Conservation (phyloP, 2,113 vertebrate genomes). For the Microtus pennsylvanicus region DNA sequence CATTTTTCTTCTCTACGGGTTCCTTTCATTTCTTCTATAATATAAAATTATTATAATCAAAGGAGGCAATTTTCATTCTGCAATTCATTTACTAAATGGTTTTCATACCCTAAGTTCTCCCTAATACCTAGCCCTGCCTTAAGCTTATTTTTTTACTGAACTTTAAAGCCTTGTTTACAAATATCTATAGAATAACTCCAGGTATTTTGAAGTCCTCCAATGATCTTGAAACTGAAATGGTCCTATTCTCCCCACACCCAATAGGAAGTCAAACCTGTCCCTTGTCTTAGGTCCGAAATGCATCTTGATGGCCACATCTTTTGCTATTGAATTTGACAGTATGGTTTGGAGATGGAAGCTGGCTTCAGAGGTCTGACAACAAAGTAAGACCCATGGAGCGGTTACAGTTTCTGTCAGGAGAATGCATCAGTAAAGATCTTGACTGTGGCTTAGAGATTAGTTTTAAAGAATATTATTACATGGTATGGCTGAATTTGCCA, state of each 20-base stretch:
- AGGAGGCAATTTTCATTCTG: slow-evolving; percentile 33
- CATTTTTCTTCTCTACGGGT: slow-evolving; percentile 15
- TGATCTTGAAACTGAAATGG: slow-evolving; percentile 10
- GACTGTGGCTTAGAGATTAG: neutral
- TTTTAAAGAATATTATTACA: neutral
- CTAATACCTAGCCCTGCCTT: neutral
- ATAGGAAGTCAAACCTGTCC: neutral
- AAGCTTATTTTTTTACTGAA: neutral
- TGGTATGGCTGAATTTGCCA: neutral
- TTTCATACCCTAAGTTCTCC: neutral
- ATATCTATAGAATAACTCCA: neutral
- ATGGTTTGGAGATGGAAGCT: slow-evolving; percentile 18
- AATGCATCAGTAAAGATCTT: neutral
- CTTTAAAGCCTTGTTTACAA: slow-evolving; percentile 34
- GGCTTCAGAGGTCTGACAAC: neutral
- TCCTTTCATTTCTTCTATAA: slow-evolving; percentile 28
- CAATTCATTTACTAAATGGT: neutral
- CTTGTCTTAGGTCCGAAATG: neutral
- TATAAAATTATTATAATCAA: slow-evolving; percentile 37
- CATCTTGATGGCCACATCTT: neutral
- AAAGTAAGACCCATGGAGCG: neutral
- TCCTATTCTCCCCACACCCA: neutral
- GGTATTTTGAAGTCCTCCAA: slow-evolving; percentile 18
- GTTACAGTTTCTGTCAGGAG: slow-evolving; percentile 34
- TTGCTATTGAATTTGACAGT: slow-evolving; percentile 24